phyloP scores from a whole-genome alignment of 2,797 vertebrate species.

The Avahi laniger region DNA sequence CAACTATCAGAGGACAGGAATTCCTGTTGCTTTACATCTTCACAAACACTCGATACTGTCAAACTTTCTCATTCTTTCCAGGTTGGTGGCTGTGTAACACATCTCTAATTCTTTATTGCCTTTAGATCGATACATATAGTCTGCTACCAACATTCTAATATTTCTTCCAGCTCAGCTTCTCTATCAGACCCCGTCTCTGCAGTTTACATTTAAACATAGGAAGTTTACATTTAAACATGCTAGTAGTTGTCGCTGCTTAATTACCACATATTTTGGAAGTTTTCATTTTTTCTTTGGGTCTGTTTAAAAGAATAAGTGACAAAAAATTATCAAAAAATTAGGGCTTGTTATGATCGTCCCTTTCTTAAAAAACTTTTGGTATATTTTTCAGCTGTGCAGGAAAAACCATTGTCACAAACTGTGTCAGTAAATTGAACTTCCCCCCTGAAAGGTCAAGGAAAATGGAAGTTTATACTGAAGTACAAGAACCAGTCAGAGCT shows the following conservation, averaged over 20 bases:
- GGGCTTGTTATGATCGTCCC: neutral
- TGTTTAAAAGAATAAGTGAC: neutral
- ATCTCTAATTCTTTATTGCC: neutral
- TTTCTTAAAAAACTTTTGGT: neutral
- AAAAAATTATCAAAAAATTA: neutral
- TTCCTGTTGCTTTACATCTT: neutral
- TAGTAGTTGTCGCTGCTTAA: neutral
- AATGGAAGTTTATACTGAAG: constrained; percentile 59
- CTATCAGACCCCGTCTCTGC: neutral
- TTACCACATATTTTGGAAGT: constrained; percentile 14
- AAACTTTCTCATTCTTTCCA: neutral
- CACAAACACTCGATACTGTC: neutral
- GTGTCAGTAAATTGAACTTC: constrained; percentile 53
- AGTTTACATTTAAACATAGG: neutral
- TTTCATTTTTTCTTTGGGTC: neutral
- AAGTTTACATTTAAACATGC: neutral
- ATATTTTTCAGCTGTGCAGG: neutral
- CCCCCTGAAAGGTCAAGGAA: constrained; percentile 63
- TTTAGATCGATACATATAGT: neutral
- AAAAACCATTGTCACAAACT: constrained; percentile 34
- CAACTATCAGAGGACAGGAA: neutral
- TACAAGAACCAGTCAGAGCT: constrained; percentile 33
- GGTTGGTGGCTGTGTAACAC: neutral
- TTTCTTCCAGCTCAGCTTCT: neutral
- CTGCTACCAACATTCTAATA: neutral